These are phyloP conservation scores for Cherax destructor DNA, from an alignment of 1,140 invertebrate genomes.

Conservation along the genomic window DNA sequence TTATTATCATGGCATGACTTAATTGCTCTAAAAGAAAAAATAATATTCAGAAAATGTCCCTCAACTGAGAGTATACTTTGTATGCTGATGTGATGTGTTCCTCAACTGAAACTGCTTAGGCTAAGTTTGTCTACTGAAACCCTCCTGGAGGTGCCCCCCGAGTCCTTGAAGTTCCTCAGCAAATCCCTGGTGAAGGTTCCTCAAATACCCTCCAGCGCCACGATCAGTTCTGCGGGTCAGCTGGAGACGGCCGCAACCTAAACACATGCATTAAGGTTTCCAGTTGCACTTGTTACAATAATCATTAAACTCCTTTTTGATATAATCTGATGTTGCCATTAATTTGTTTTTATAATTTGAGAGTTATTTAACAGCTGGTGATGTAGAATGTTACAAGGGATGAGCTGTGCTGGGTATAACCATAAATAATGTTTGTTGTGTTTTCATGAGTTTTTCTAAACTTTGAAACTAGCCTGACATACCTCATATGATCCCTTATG, in stretches of 20 bases:
- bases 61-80: constrained; percentile 32
- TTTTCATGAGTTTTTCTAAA: constrained; percentile 48
- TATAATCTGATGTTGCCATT: constrained; percentile 52
- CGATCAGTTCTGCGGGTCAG: constrained; percentile 28
- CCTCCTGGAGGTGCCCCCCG: constrained; percentile 61
- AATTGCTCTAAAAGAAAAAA: neutral
- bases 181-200: constrained; percentile 66
- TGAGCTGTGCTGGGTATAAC: constrained; percentile 31
- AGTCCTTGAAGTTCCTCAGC: constrained; percentile 66
- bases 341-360: constrained; percentile 32
- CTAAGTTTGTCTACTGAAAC: constrained; percentile 66
- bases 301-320: constrained; percentile 47
- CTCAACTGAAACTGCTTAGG: constrained; percentile 56
- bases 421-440: constrained; percentile 56
- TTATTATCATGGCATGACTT: constrained; percentile 19
- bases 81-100: constrained; percentile 45
- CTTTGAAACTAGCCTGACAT: constrained; percentile 65
- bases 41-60: constrained; percentile 26
- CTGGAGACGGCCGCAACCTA: constrained; percentile 54
- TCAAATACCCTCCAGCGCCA: constrained; percentile 48
- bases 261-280: constrained; percentile 60
- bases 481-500: constrained; percentile 65
- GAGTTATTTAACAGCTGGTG: constrained; percentile 4
- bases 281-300: constrained; percentile 63
- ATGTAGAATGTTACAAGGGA: neutral